These are phyloP conservation scores for Bombyx huttoni DNA, from an alignment of 2,888 invertebrate species.

Conservation along the genomic window DNA sequence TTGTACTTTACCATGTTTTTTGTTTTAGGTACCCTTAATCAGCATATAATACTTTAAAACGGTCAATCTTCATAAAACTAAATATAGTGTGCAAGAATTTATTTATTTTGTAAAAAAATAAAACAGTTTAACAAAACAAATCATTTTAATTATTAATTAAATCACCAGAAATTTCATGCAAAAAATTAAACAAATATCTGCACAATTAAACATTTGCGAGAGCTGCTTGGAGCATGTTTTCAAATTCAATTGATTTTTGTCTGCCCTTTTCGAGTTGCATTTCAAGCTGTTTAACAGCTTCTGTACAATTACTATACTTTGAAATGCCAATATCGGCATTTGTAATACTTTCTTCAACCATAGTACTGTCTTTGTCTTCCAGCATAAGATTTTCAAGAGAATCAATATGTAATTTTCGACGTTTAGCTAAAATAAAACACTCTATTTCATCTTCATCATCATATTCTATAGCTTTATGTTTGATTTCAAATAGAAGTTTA, in stretches of 20 bases:
- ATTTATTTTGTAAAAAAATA: background rate
- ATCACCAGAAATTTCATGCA: background rate
- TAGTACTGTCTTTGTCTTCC: conserved; percentile 47
- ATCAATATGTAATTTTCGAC: conserved; percentile 50
- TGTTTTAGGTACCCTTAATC: too few species aligned
- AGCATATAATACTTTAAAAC: too few species aligned
- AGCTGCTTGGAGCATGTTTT: conserved; percentile 57
- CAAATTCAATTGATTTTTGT: conserved; percentile 56
- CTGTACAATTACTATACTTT: conserved; percentile 38
- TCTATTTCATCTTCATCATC: conserved; percentile 49
- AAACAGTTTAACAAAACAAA: background rate
- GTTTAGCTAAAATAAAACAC: conserved; percentile 42
- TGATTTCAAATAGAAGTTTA: conserved; percentile 33
- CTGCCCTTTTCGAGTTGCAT: conserved; percentile 53
- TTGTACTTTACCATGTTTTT: too few species aligned
- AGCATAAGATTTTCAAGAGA: conserved; percentile 49
- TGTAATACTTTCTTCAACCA: conserved; percentile 46
- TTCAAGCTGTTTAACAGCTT: conserved; percentile 58
- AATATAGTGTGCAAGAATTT: too few species aligned
- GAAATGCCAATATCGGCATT: conserved; percentile 38
- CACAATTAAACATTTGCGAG: conserved; percentile 32
- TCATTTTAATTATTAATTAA: background rate
- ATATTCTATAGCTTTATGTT: conserved; percentile 44
- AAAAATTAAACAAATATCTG: background rate
- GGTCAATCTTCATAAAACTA: too few species aligned